A percentile compares a stretch with the other conserved stretches of the same genome.
phyloP scores from a whole-genome alignment of 1,140 invertebrate species.

The Neodiprion fabricii region DNA sequence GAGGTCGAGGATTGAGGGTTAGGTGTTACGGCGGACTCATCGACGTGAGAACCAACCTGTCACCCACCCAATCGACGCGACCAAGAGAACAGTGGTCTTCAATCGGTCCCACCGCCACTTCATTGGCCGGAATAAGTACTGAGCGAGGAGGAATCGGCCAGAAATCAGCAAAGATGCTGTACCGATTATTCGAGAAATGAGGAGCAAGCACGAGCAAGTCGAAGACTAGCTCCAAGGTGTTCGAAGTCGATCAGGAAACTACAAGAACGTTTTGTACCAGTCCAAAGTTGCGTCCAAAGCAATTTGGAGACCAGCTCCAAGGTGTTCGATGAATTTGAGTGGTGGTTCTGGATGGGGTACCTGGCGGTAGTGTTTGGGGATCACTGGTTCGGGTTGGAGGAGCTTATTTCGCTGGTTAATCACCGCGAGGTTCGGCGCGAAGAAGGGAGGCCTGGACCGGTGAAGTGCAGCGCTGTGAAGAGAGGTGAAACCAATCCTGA shows the following conservation, averaged over 20 bases:
- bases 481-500: slow-evolving; percentile 13
- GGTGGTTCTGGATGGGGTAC: too few relatives aligned
- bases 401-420: slow-evolving; percentile 12
- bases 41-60: slow-evolving; percentile 20
- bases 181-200: too few relatives aligned
- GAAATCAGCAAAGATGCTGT: neutral
- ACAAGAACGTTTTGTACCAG: too few relatives aligned
- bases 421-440: neutral
- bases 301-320: too few relatives aligned
- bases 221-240: too few relatives aligned
- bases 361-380: neutral
- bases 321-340: too few relatives aligned
- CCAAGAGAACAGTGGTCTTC: neutral
- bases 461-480: neutral
- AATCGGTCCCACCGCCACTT: neutral
- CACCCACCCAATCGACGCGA: slow-evolving; percentile 5
- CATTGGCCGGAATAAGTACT: neutral
- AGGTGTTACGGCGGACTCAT: slow-evolving; percentile 6
- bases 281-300: too few relatives aligned
- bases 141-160: neutral
- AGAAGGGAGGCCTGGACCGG: neutral
- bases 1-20: neutral
- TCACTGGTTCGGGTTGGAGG: neutral
- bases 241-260: too few relatives aligned
- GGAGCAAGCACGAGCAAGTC: too few relatives aligned